Conservation (phyloP, 2,113 vertebrate genomes). For the Cyanoramphus novaezelandiae region DNA sequence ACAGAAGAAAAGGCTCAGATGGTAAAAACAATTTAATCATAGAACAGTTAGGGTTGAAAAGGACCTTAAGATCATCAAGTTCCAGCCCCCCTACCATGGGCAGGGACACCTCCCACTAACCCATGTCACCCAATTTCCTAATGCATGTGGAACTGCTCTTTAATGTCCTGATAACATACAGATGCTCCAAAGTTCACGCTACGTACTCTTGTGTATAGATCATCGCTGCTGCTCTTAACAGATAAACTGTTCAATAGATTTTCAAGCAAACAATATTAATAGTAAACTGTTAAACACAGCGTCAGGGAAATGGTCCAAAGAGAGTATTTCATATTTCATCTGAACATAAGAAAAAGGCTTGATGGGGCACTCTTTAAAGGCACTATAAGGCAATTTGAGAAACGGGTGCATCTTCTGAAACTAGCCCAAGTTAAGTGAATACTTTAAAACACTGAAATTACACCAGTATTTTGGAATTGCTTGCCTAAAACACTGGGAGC, state of each 20-base stretch:
- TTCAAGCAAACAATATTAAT: background rate
- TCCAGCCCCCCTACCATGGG: too few species aligned
- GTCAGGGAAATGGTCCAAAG: background rate
- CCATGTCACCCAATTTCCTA: background rate
- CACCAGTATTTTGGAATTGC: background rate
- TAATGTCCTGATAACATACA: background rate
- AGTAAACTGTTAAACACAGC: background rate
- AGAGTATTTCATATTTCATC: background rate
- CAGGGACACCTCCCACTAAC: too few species aligned
- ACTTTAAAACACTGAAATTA: background rate
- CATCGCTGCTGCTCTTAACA: background rate
- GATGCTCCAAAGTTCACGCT: background rate
- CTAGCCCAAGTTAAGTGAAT: background rate
- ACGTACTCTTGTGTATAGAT: background rate
- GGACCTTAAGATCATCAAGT: too few species aligned
- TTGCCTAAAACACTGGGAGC: background rate
- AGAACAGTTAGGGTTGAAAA: too few species aligned
- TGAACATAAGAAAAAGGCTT: background rate
- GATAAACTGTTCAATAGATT: background rate
- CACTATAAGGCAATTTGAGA: background rate
- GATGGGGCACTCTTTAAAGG: background rate
- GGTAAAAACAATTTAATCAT: background rate
- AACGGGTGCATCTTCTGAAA: background rate
- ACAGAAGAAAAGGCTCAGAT: background rate
- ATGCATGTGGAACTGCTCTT: background rate